These are phyloP conservation scores for Chrysolina americana DNA, from an alignment of 2,888 invertebrate species.

Conservation along the genomic window DNA sequence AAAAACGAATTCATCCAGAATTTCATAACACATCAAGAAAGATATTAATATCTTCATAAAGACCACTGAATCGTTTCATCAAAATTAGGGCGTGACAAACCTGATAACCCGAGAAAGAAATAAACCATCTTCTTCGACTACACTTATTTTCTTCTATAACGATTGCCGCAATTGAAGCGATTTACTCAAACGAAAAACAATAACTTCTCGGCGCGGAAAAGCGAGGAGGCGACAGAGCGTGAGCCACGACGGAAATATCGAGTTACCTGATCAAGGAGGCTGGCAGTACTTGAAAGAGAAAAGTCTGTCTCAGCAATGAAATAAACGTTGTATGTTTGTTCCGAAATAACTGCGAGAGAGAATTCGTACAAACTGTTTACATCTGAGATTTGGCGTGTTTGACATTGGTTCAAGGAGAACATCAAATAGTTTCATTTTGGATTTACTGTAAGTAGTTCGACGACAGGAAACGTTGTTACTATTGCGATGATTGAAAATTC, in stretches of 20 bases:
- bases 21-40: background rate
- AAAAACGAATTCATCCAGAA: too few species aligned
- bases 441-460: too few species aligned
- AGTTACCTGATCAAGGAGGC: conserved; percentile 21
- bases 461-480: too few species aligned
- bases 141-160: background rate
- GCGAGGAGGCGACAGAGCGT: conserved; percentile 16
- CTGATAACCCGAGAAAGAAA: conserved; percentile 9
- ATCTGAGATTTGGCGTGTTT: too few species aligned
- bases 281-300: conserved; percentile 2
- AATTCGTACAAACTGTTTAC: too few species aligned
- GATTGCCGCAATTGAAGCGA: conserved; percentile 15
- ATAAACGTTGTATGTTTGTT: conserved; percentile 9
- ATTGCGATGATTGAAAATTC: too few species aligned
- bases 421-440: too few species aligned
- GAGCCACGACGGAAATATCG: conserved; percentile 18
- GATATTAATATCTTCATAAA: background rate
- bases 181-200: conserved; percentile 21
- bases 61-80: background rate
- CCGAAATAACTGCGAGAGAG: too few species aligned
- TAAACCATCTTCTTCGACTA: background rate
- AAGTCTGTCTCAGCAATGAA: background rate
- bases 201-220: conserved; percentile 17
- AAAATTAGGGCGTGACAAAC: background rate
- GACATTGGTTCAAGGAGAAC: too few species aligned